Base-by-base conservation (phyloP, 2,888 invertebrate species). In the Eupithecia tripunctaria region DNA sequence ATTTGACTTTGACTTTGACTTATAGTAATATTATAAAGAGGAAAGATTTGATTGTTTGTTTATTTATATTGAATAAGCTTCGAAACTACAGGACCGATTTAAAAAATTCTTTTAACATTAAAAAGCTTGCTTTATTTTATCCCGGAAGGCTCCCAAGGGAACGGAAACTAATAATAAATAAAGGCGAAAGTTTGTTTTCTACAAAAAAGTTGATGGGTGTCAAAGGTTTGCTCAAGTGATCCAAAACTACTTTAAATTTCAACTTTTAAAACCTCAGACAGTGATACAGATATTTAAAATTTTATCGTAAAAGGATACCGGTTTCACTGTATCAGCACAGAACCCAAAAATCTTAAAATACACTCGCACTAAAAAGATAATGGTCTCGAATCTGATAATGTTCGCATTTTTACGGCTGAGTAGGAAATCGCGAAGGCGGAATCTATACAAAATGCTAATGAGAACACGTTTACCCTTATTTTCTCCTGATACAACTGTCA, bases 331-430 rank as follows among this genome's bases (percentile, higher is more conserved):
- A 47, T 27, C 47, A 43, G 29, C 27, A 18, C 12, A 29, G 66
- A 66, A 66, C 66, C 66, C 66, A 15, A 66, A 67, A 51, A 67
- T 80, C 12, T 69, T 73, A 85, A 86, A 86, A 85, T 85, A 82
- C 80, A 80, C 81, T 79, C 80, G 79, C 81, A 86, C 83, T 86
- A 84, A 86, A 87, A 85, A 78, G 76, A 83, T 86, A 88, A 88
- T 86, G 83, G 82, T 59, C 62, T 78, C 75, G 73, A 79, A 81
- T 82, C 82, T 81, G 85, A 88, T 87, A 41, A 63, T 64, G 38
- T 41, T 21, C 21, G 21, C 21, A 6, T 64, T 64, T 64, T 36
- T 64, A 64, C 64, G 85, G 83, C 82, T 88, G 78, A 70, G 75
- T 80, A 76, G 78, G 81, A 78, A 80, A 83, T 82, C 81, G 81